These are phyloP conservation scores for Neodontobutis hainanensis DNA, from an alignment of 2,113 vertebrate genomes.

Conservation along the genomic window DNA sequence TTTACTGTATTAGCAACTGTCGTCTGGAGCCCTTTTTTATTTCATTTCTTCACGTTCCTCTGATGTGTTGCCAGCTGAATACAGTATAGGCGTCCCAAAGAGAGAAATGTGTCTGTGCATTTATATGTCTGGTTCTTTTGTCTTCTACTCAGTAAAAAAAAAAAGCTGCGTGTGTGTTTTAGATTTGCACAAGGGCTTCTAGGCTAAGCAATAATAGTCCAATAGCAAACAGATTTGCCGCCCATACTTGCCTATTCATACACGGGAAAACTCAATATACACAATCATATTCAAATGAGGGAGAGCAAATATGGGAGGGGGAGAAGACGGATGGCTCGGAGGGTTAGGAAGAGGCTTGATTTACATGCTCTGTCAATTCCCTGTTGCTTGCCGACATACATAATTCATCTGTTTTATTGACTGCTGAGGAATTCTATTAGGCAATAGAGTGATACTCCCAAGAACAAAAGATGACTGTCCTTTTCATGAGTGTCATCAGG, in stretches of 20 bases:
- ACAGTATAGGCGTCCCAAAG: constrained; percentile 12
- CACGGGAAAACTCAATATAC: constrained; percentile 61
- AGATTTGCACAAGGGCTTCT: not conserved
- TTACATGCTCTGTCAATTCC: constrained; percentile 72
- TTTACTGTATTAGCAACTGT: not conserved
- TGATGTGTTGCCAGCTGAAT: not conserved
- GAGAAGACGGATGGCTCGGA: constrained; percentile 38
- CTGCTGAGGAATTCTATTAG: constrained; percentile 73
- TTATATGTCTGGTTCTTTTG: not conserved
- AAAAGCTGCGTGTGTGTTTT: not conserved
- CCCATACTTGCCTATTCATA: constrained; percentile 29
- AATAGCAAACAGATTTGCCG: constrained; percentile 50
- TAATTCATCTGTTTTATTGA: constrained; percentile 78
- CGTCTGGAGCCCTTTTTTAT: not conserved
- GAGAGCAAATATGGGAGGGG: constrained; percentile 34
- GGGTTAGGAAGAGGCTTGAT: constrained; percentile 57
- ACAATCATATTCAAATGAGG: constrained; percentile 67
- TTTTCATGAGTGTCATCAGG: constrained; percentile 58
- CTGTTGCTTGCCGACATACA: constrained; percentile 62
- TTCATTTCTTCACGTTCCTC: constrained; percentile 5
- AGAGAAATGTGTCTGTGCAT: not conserved
- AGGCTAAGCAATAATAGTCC: constrained; percentile 23
- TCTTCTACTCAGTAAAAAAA: not conserved
- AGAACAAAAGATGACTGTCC: constrained; percentile 67
- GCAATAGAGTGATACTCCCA: constrained; percentile 59